Conservation (phyloP, 2,797 vertebrate species). For the Tragelaphus oryx region DNA sequence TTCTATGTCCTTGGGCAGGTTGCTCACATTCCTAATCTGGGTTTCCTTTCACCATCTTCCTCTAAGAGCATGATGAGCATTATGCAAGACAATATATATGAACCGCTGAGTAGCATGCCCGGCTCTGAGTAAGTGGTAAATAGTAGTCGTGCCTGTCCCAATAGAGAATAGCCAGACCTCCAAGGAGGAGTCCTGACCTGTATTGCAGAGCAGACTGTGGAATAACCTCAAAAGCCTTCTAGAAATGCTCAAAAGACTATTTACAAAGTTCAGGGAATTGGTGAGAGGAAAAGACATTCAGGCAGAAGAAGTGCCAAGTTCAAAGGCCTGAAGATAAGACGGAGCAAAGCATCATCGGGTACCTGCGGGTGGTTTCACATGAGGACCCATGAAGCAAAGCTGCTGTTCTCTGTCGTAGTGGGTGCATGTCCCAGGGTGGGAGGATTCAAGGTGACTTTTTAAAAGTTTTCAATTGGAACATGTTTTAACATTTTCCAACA, state of each 20-base stretch:
- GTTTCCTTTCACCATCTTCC: background rate
- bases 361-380: accelerated
- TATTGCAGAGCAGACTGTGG: background rate
- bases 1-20: background rate
- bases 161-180: background rate
- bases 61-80: background rate
- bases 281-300: background rate
- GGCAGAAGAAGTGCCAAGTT: background rate
- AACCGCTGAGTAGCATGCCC: background rate
- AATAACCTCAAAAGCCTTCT: background rate
- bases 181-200: background rate
- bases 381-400: accelerated
- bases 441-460: background rate
- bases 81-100: background rate
- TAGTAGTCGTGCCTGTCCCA: background rate
- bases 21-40: background rate
- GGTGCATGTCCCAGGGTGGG: background rate
- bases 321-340: background rate
- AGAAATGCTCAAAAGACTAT: background rate
- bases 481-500: background rate
- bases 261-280: background rate
- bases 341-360: accelerated
- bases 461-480: background rate
- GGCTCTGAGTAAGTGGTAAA: too few relatives aligned
- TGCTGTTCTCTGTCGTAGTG: accelerated